phyloP scores from a whole-genome alignment of 2,113 vertebrate genomes.

The Mastomys coucha region DNA sequence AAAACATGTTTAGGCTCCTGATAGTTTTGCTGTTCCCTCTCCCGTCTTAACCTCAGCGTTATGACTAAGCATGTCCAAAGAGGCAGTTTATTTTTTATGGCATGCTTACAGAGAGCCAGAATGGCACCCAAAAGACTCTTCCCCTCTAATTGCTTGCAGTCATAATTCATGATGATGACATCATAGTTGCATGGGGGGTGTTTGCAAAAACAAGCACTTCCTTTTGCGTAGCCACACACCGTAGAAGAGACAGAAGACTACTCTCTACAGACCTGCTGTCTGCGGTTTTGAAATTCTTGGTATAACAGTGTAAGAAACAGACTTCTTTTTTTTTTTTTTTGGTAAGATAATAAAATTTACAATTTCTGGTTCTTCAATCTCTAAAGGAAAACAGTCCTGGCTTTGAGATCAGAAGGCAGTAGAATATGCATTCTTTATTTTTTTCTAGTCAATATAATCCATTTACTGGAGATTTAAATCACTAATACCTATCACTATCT shows the following conservation, averaged over 20 bases:
- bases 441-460: neutral
- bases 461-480: too few relatives aligned
- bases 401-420: neutral
- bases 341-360: neutral
- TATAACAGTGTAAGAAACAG: neutral
- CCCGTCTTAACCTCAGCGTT: constrained; percentile 48
- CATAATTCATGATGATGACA: constrained; percentile 59
- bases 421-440: neutral
- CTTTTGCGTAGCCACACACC: constrained; percentile 56
- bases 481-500: too few relatives aligned
- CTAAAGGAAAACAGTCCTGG: neutral
- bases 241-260: constrained; percentile 24
- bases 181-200: constrained; percentile 4
- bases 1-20: constrained; percentile 67
- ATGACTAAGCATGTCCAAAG: constrained; percentile 54
- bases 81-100: constrained; percentile 71
- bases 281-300: neutral
- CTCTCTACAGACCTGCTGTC: neutral
- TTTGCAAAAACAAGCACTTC: constrained; percentile 33
- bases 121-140: constrained; percentile 52
- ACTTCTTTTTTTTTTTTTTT: constrained; percentile 10
- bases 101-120: constrained; percentile 41
- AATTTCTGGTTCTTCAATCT: neutral
- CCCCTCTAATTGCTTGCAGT: constrained; percentile 40
- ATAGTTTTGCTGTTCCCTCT: constrained; percentile 28